These are phyloP conservation scores for Staurois parvus DNA, from an alignment of 2,797 vertebrate species.

Conservation along the genomic window DNA sequence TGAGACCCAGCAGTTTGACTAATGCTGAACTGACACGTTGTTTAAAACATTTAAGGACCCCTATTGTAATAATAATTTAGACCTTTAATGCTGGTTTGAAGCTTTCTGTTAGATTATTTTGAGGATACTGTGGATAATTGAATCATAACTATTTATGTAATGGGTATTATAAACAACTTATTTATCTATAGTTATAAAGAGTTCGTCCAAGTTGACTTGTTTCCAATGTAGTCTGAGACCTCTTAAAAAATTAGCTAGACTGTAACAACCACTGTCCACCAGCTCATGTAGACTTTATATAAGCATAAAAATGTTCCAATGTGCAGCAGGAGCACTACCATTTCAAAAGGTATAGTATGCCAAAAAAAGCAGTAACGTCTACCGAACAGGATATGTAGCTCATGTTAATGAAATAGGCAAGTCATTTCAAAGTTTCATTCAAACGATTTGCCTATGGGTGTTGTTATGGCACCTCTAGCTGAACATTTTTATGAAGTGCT, in stretches of 20 bases:
- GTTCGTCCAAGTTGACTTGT: not conserved
- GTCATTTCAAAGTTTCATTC: not conserved
- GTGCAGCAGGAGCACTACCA: not conserved
- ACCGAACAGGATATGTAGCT: slow-evolving; percentile 7
- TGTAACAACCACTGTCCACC: not conserved
- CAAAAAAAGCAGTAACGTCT: slow-evolving; percentile 30
- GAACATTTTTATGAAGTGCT: not conserved
- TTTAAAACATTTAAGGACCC: not conserved
- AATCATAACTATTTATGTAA: not conserved
- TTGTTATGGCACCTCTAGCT: not conserved
- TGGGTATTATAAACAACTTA: not conserved
- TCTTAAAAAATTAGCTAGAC: not conserved
- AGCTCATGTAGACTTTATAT: not conserved
- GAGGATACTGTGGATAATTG: not conserved
- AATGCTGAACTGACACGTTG: too few species aligned
- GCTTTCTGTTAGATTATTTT: not conserved
- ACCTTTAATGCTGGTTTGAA: not conserved
- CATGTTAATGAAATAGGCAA: slow-evolving; percentile 1
- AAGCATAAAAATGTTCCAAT: slow-evolving; percentile 34
- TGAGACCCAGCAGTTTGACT: too few species aligned
- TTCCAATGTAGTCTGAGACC: not conserved
- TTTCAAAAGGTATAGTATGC: slow-evolving; percentile 33
- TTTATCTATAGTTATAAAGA: not conserved
- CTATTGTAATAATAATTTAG: not conserved
- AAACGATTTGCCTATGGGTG: not conserved